A percentile compares a stretch with the other conserved stretches of the same genome.
These are phyloP conservation scores for Sthenelais limicola DNA, from an alignment of 2,888 invertebrate species.

Conservation along the genomic window DNA sequence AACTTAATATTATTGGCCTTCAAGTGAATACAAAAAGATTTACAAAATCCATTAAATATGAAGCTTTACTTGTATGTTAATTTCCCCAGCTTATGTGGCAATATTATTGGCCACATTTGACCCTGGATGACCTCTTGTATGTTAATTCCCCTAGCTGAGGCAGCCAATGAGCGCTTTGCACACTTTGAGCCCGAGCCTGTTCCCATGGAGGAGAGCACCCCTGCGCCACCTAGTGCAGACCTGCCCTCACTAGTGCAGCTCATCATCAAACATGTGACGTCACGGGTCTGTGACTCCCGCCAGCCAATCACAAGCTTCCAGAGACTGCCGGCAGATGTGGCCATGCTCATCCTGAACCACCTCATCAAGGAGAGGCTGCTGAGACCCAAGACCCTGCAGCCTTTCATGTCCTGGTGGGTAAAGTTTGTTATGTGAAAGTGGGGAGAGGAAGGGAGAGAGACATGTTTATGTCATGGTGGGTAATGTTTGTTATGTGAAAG, in stretches of 20 bases:
- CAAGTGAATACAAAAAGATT: too few species aligned
- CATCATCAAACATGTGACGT: conserved; percentile 58
- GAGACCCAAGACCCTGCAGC: conserved; percentile 62
- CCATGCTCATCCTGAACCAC: conserved; percentile 60
- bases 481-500: too few species aligned
- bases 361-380: conserved; percentile 64
- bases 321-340: conserved; percentile 63
- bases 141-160: conserved; percentile 57
- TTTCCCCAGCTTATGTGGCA: too few species aligned
- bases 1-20: too few species aligned
- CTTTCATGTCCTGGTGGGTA: conserved; percentile 67
- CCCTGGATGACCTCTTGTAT: too few species aligned
- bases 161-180: conserved; percentile 58
- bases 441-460: too few species aligned
- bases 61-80: too few species aligned
- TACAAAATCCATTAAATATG: too few species aligned
- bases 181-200: conserved; percentile 42
- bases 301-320: conserved; percentile 57
- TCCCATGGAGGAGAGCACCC: conserved; percentile 35
- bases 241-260: conserved; percentile 55
- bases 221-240: conserved; percentile 40
- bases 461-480: too few species aligned
- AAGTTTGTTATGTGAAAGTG: not conserved
- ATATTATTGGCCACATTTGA: too few species aligned
- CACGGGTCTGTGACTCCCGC: conserved; percentile 60